Base-by-base conservation (phyloP, 2,113 vertebrate genomes). In the Pelvicachromis taeniatus region DNA sequence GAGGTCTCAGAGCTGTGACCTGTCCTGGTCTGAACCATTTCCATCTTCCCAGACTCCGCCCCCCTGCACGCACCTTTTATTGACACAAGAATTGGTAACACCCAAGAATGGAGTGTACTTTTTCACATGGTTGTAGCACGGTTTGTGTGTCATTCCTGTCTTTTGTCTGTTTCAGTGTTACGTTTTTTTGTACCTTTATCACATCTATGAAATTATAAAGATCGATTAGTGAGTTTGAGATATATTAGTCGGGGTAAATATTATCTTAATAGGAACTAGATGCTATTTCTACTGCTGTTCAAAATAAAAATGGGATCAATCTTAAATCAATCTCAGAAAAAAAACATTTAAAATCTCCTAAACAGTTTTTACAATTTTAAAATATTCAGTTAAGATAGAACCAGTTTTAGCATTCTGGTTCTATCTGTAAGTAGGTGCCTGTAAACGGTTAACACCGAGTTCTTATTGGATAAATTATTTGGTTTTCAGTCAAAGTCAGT, bases 171-270 rank as follows among this genome's bases (percentile, higher is more conserved):
- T 42, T 42, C 40, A 42, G 11, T 45, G 12, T 45, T 45, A 12
- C 11, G 13, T 45, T 45, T 14, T 40, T 40, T 65, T 65, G 2
- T 65, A 40, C 5, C 19, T 40, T 65, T 65, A 40, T 21, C 19
- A 65, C 8, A 40, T 38, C 19, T 65, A 11, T 65, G 40, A 9
- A 35, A 65, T 65, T 65, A 38, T 21, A 3, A 65, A 21, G 19
- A 40, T 65, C 13, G 40, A 40, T 65, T 65, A 38, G 33, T 21
- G 61, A 65, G 33, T 35, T 40, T 65, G 33, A 38, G 6, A 21
- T 21, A 0, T 38, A 65, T 65, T 65, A 42, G 35, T 3, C 3
- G 4, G 19, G 0, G 0, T 23, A 68, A 68, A 42, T 45, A 45
- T 12, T 4, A 45, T 14, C 42, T 14, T 5, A 45, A 13, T 42